Evolutionary conservation across 2,888 invertebrate genomes (phyloP).

Genomic region (Lobophora halterata): DNA sequence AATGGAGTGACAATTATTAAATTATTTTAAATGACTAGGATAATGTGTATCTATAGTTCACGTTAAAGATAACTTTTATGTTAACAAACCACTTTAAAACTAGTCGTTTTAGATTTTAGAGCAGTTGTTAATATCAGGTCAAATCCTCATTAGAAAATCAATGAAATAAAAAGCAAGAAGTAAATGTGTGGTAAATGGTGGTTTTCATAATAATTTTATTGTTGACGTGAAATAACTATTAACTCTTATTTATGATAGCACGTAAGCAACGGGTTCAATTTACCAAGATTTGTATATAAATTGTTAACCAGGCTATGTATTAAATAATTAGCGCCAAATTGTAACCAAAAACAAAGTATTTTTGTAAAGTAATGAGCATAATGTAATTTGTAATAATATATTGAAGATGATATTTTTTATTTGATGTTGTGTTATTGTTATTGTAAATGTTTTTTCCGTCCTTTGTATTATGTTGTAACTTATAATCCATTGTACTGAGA

Average conservation of each 20-base stretch:
- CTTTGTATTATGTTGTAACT: conserved; percentile 49
- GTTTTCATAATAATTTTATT: too few species aligned
- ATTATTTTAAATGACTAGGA: too few species aligned
- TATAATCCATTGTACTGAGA: conserved; percentile 56
- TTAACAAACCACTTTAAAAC: too few species aligned
- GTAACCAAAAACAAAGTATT: conserved; percentile 59
- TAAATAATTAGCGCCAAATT: conserved; percentile 50
- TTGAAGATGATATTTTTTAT: conserved; percentile 32
- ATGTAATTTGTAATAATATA: conserved; percentile 28
- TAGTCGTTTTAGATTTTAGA: too few species aligned
- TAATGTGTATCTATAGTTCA: too few species aligned
- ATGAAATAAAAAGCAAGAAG: too few species aligned
- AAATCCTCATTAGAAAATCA: too few species aligned
- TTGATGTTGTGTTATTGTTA: conserved; percentile 32
- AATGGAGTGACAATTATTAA: too few species aligned
- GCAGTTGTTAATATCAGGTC: too few species aligned
- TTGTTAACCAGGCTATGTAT: conserved; percentile 22
- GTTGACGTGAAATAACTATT: too few species aligned
- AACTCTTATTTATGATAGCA: conserved; percentile 36
- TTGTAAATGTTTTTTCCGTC: conserved; percentile 63
- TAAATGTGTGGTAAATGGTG: too few species aligned
- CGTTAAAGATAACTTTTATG: too few species aligned
- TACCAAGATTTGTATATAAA: conserved; percentile 20
- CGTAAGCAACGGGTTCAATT: conserved; percentile 1
- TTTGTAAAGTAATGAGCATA: conserved; percentile 45